These are phyloP conservation scores for Hyperopisus bebe DNA, from an alignment of 2,113 vertebrate species.

Conservation along the genomic window DNA sequence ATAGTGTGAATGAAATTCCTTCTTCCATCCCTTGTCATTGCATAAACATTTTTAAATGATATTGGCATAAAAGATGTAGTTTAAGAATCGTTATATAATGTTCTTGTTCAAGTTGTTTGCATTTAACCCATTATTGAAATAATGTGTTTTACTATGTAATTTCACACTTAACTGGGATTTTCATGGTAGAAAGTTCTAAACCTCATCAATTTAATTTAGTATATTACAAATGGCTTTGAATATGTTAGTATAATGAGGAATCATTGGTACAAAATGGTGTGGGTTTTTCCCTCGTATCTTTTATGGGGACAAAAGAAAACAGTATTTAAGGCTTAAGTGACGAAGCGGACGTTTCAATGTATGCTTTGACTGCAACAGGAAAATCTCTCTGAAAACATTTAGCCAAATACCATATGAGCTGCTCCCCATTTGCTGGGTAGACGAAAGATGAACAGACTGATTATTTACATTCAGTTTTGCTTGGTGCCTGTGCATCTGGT, in stretches of 20 bases:
- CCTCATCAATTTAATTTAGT: not conserved
- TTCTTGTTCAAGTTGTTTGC: not conserved
- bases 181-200: constrained; percentile 1
- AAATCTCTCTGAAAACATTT: not conserved
- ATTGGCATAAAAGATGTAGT: not conserved
- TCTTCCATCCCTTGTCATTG: not conserved
- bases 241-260: not conserved
- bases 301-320: not conserved
- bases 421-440: not conserved
- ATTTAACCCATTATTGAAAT: not conserved
- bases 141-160: not conserved
- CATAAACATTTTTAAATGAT: not conserved
- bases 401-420: not conserved
- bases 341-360: not conserved
- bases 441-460: not conserved
- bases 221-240: not conserved
- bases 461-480: not conserved
- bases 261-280: not conserved
- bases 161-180: constrained; percentile 17
- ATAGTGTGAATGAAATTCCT: not conserved
- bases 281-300: not conserved
- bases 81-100: not conserved
- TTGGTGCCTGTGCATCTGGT: not conserved
- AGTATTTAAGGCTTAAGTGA: not conserved
- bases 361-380: not conserved